Evolutionary conservation across 2,797 vertebrate species (phyloP).

Genomic region (Esox lucius): DNA sequence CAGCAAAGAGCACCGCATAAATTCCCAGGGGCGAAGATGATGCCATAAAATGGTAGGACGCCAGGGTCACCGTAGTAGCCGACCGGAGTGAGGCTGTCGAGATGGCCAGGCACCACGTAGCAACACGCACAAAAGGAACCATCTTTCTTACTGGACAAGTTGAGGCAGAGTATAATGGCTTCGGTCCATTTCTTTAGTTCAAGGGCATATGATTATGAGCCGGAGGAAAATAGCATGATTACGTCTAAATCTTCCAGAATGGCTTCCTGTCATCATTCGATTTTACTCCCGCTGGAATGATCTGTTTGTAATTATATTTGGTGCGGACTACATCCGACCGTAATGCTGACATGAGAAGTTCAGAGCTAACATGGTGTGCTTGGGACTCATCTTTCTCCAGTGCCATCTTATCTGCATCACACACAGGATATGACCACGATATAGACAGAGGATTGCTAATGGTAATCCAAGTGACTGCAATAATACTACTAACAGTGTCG

Average conservation of each 20-base stretch:
- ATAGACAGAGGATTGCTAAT: background rate
- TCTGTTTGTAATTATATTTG: too few species aligned
- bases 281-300: too few species aligned
- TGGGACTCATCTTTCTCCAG: background rate
- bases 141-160: background rate
- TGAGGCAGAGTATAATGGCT: background rate
- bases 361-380: background rate
- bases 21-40: constrained; percentile 36
- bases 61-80: background rate
- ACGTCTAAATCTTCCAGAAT: background rate
- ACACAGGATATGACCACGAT: background rate
- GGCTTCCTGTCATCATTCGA: background rate
- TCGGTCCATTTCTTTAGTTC: background rate
- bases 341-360: background rate
- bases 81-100: constrained; percentile 3
- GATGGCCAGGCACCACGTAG: background rate
- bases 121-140: background rate
- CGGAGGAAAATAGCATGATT: background rate
- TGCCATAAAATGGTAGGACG: constrained; percentile 23
- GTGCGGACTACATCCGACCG: background rate
- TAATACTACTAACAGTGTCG: too few species aligned
- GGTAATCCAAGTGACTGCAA: background rate
- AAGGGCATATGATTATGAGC: background rate
- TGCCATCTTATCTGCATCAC: background rate
- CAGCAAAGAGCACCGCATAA: constrained; percentile 30